phyloP scores from a whole-genome alignment of 2,113 vertebrate genomes.

The Ginglymostoma cirratum region DNA sequence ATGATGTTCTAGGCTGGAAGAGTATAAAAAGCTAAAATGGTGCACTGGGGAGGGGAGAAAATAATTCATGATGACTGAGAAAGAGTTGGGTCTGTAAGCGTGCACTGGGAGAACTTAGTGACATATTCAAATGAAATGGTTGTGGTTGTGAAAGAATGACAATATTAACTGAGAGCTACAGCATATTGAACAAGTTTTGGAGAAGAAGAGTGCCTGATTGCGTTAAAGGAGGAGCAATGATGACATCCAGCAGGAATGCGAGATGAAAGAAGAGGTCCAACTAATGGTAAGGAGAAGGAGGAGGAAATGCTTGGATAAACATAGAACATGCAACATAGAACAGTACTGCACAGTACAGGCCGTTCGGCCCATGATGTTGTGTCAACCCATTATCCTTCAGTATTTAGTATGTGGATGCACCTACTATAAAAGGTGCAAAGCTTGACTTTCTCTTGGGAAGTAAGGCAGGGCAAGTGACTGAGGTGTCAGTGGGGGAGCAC shows the following conservation, averaged over 20 bases:
- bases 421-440: too few relatives aligned
- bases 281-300: not conserved
- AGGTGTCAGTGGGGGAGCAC: too few relatives aligned
- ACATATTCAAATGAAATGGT: not conserved
- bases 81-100: not conserved
- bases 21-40: not conserved
- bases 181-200: not conserved
- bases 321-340: too few relatives aligned
- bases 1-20: not conserved
- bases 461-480: too few relatives aligned
- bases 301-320: too few relatives aligned
- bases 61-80: not conserved
- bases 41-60: not conserved
- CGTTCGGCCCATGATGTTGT: too few relatives aligned
- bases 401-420: too few relatives aligned
- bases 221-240: not conserved
- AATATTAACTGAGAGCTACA: not conserved
- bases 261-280: not conserved
- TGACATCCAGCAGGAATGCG: not conserved
- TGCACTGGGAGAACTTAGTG: not conserved
- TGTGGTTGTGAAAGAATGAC: not conserved
- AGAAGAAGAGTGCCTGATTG: not conserved
- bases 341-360: too few relatives aligned
- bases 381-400: too few relatives aligned
- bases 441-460: too few relatives aligned